A percentile compares a stretch with the other conserved stretches of the same genome.
Evolutionary conservation across 2,797 vertebrate genomes (phyloP).

Genomic region (Sarcophilus harrisii): DNA sequence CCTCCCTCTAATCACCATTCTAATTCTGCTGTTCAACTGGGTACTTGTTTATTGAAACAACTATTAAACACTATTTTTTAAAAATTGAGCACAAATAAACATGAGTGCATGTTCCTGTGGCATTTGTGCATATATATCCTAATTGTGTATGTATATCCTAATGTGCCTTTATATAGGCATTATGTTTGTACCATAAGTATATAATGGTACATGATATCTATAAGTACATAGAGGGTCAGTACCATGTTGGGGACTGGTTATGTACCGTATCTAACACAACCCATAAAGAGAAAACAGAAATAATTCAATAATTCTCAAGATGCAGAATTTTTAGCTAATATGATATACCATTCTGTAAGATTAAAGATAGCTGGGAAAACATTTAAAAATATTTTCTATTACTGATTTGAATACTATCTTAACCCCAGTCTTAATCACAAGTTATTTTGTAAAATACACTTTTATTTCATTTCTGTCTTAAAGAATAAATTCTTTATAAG

Average conservation of each 20-base stretch:
- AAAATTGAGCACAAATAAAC: not conserved
- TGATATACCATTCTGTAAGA: not conserved
- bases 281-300: not conserved
- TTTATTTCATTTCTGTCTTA: not conserved
- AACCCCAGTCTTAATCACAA: slow-evolving; percentile 12
- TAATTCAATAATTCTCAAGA: slow-evolving; percentile 12
- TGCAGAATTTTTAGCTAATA: not conserved
- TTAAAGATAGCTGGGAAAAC: not conserved
- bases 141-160: not conserved
- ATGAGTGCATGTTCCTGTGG: not conserved
- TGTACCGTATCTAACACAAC: not conserved
- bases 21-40: not conserved
- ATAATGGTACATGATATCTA: not conserved
- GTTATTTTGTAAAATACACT: not conserved
- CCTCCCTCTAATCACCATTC: not conserved
- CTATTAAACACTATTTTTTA: not conserved
- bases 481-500: not conserved
- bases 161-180: not conserved
- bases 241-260: not conserved
- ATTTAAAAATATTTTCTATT: slow-evolving; percentile 30
- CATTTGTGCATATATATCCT: not conserved
- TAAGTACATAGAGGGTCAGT: no score
- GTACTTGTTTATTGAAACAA: not conserved
- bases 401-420: not conserved
- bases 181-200: not conserved